Percentiles rank a stretch among this genome's conserved stretches.
Conservation (phyloP, 2,113 vertebrate species). For the Rutilus rutilus region DNA sequence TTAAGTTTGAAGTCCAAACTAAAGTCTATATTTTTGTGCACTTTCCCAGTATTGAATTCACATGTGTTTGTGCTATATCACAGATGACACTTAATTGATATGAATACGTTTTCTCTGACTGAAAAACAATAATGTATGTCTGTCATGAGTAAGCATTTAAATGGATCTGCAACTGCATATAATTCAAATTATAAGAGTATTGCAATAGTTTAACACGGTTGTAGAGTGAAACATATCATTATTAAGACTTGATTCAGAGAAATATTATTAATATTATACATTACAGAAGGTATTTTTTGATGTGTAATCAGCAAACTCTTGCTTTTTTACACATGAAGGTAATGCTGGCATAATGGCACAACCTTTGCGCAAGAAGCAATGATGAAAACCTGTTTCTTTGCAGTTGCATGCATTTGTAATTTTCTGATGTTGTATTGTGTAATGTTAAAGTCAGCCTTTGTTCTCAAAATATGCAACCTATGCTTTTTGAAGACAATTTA, state of each 20-base stretch:
- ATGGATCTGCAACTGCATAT: background rate
- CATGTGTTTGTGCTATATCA: background rate
- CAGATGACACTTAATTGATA: background rate
- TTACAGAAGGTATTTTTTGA: background rate
- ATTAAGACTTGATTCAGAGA: background rate
- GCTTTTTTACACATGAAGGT: too few species aligned
- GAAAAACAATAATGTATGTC: background rate
- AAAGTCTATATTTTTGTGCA: constrained; percentile 37
- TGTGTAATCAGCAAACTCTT: background rate
- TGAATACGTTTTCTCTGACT: background rate
- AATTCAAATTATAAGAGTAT: background rate
- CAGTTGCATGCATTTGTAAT: constrained; percentile 46
- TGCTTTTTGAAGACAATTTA: constrained; percentile 49
- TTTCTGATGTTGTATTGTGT: constrained; percentile 32
- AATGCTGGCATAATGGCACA: background rate
- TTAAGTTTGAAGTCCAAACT: constrained; percentile 20
- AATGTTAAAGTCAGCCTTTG: constrained; percentile 35
- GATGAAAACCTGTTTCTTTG: background rate
- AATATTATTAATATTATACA: background rate
- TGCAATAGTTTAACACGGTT: background rate
- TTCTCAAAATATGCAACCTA: constrained; percentile 53
- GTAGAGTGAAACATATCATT: background rate
- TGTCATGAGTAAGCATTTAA: background rate
- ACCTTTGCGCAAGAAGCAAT: background rate
- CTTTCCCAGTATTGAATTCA: constrained; percentile 10